Evolutionary conservation across 2,888 invertebrate species (phyloP), one percentile per base, ranked within the genome.

Genomic region (Amphimallon solstitiale): DNA sequence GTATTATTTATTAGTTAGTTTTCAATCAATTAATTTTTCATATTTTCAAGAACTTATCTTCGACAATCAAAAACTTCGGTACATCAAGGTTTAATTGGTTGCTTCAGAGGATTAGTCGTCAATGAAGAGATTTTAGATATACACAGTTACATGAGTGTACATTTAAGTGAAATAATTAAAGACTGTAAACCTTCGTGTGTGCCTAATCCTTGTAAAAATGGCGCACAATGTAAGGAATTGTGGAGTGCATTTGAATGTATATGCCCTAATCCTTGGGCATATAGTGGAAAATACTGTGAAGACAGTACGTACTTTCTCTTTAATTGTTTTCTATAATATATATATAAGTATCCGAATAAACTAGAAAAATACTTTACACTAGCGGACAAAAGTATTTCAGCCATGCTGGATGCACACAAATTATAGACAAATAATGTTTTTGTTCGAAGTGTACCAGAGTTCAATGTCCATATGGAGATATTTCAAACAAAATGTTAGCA

Each of bases 161-260:
- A 95, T 83, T 83, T 95, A 61, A 93, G 93, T 52, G 95, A 95
- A 82, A 95, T 97, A 69, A 94, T 94, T 67, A 92, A 93, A 79
- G 95, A 95, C 79, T 97, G 97, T 79, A 94, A 93, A 78, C 95
- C 96, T 0, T 95, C 95, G 0, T 97, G 97, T 82, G 94, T 94
- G 71, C 95, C 95, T 0, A 95, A 95, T 79, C 96, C 96, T 6
- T 97, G 97, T 79, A 90, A 92, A 80, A 96, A 97, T 80, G 94
- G 91, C 48, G 97, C 95, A 0, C 89, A 89, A 70, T 97, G 94
- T 79, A 94, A 94, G 75, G 95, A 97, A 79, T 84, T 93, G 0
- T 97, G 96, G 96, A 95, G 94, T 68, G 91, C 92, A 29, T 97
- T 95, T 75, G 92, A 93, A 76, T 97, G 97, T 80, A 91, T 93